Evolutionary conservation across 2,797 vertebrate genomes (phyloP).

Genomic region (Limosa lapponica): DNA sequence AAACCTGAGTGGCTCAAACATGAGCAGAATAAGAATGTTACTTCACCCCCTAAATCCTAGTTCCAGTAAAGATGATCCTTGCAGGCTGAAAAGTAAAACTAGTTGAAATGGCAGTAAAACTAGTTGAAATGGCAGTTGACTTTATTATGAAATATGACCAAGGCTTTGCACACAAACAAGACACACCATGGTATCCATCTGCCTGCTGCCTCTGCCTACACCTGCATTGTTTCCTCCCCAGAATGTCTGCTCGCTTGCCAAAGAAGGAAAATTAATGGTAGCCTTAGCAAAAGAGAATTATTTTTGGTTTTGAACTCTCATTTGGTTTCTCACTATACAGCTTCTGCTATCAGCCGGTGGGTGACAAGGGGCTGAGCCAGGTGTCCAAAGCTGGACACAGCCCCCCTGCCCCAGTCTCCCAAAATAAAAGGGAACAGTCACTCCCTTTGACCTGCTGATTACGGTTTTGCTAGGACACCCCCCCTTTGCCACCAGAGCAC

Average conservation of each 20-base stretch:
- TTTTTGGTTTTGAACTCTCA: not conserved
- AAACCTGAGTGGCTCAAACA: slow-evolving; percentile 31
- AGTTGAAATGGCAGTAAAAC: not conserved
- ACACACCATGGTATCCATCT: not conserved
- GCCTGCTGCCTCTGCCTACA: not conserved
- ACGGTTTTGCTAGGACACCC: not conserved
- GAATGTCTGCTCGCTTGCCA: not conserved
- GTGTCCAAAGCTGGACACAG: not conserved
- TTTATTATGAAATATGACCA: not conserved
- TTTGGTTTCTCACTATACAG: not conserved
- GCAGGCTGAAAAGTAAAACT: not conserved
- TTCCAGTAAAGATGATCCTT: not conserved
- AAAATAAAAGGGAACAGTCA: not conserved
- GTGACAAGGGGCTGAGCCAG: not conserved
- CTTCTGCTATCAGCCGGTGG: not conserved
- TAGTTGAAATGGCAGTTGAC: not conserved
- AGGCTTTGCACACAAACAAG: not conserved
- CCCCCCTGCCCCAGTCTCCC: too few species aligned
- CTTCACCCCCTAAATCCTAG: not conserved
- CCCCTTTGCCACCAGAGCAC: not conserved
- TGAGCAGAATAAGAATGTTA: slow-evolving; percentile 1
- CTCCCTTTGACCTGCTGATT: not conserved
- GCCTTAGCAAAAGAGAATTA: not conserved
- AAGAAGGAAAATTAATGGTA: not conserved
- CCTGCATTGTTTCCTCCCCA: not conserved